A percentile compares a stretch with the other conserved stretches of the same genome.
Conservation (phyloP, 2,888 invertebrate genomes). For the Drosophila kuntzei region DNA sequence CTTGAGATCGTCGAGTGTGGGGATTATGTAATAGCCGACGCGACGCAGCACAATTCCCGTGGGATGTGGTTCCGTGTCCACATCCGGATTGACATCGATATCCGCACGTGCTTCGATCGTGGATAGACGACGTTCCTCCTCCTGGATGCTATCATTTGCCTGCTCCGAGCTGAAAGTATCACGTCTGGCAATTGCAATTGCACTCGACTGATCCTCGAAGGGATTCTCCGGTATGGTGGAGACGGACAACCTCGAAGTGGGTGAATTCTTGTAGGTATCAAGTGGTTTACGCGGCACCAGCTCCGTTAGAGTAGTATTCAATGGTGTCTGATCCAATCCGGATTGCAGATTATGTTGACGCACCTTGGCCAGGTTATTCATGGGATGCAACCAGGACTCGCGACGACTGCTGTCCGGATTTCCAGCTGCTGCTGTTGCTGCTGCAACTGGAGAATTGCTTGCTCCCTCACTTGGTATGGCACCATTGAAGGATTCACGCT, state of each 20-base stretch:
- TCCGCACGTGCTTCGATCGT: constrained; percentile 53
- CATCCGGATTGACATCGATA: constrained; percentile 9
- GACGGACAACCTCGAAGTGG: constrained; percentile 65
- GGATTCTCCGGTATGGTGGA: constrained; percentile 82
- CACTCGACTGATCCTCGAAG: constrained; percentile 76
- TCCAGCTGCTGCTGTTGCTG: neutral
- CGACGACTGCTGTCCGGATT: constrained; percentile 70
- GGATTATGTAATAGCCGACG: constrained; percentile 96
- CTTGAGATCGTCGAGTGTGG: constrained; percentile 92
- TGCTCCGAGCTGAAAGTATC: constrained; percentile 72
- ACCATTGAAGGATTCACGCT: constrained; percentile 64
- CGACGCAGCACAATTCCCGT: constrained; percentile 92
- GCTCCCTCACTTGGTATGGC: constrained; percentile 57
- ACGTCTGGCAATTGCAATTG: constrained; percentile 44
- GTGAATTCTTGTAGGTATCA: constrained; percentile 70
- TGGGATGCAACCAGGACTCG: constrained; percentile 85
- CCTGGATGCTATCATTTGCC: constrained; percentile 73
- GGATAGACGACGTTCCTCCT: constrained; percentile 66
- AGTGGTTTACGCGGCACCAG: constrained; percentile 83
- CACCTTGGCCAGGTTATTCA: constrained; percentile 82
- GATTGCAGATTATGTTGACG: constrained; percentile 79
- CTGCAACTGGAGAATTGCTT: constrained; percentile 8
- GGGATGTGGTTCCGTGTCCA: constrained; percentile 86
- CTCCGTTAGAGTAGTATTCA: constrained; percentile 83
- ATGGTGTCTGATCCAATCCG: constrained; percentile 60